Conservation (phyloP, 2,113 vertebrate species). For the Lophochroa leadbeateri region DNA sequence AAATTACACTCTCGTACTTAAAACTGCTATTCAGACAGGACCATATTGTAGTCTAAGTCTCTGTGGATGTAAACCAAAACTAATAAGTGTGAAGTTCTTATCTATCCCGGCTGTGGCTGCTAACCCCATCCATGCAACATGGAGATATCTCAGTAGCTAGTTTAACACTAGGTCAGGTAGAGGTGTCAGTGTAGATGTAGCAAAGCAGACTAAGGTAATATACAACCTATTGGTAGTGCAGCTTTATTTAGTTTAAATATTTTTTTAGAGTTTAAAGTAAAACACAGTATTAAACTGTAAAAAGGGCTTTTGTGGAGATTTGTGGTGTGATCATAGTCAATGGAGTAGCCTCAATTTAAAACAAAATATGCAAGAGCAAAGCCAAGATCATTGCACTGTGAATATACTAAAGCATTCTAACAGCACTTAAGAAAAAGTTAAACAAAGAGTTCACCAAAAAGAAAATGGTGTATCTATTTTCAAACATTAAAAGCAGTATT, state of each 20-base stretch:
- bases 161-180: neutral
- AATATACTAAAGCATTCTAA: conserved; percentile 4
- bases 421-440: conserved; percentile 3
- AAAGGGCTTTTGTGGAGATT: neutral
- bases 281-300: neutral
- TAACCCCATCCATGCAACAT: neutral
- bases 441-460: conserved; percentile 27
- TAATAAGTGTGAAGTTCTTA: neutral
- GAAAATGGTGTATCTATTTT: neutral
- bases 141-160: neutral
- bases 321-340: neutral
- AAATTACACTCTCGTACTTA: neutral
- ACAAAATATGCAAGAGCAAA: neutral
- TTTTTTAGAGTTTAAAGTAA: neutral
- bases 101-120: neutral
- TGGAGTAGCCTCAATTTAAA: neutral
- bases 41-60: neutral
- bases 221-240: neutral
- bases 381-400: neutral
- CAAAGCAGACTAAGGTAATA: neutral
- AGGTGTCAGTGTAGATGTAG: neutral
- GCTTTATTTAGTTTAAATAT: neutral
- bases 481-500: neutral
- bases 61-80: neutral
- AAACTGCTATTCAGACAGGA: neutral